Base-by-base conservation (phyloP, 2,888 invertebrate genomes). In the Temnothorax unifasciatus region DNA sequence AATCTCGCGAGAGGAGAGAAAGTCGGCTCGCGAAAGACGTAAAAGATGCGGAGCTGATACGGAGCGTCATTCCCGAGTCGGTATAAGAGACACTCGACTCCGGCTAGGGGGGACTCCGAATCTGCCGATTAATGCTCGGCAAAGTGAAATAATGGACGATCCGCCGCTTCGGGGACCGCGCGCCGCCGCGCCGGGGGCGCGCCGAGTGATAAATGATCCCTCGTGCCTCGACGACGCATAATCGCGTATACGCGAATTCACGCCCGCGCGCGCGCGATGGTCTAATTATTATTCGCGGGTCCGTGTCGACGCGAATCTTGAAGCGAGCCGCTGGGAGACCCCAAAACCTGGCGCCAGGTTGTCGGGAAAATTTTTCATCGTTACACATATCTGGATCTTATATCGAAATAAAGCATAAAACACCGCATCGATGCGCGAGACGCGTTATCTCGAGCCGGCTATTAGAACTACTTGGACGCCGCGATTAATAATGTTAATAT, bases 81-180 rank as follows among this genome's bases (percentile, higher is more conserved):
- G 69, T 68, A 59, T 41, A 41, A 47, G 29, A 57, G 73, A 89
- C 71, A 79, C 59, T 69, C 63, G 79, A 66, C 25, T 50, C 25
- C 85, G 84, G 85, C 86, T 86, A 83, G 83, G 73, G 44, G 44
- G 38, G 88, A 85, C 87, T 85, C 86, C 88, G 84, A 91, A 90
- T 91, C 89, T 91, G n/a, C 18, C 88, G 90, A 91, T 91, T 91
- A 91, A 91, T 89, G 79, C 85, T 68, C 63, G 85, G 75, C 84
- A 88, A 88, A 91, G 86, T 89, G 90, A 91, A 91, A 90, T 89
- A 88, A 89, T 89, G 85, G 88, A 86, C 88, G 85, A 88, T 64
- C 52, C 6, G 41, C 41, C 25, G 50, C 47, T 68, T 68, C 66
- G 47, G 9, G 66, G 29, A 4, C 66, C 13, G 84, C n/a, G n/a